Base-by-base conservation (phyloP, 1,140 invertebrate genomes). In the Cydia strobilella region DNA sequence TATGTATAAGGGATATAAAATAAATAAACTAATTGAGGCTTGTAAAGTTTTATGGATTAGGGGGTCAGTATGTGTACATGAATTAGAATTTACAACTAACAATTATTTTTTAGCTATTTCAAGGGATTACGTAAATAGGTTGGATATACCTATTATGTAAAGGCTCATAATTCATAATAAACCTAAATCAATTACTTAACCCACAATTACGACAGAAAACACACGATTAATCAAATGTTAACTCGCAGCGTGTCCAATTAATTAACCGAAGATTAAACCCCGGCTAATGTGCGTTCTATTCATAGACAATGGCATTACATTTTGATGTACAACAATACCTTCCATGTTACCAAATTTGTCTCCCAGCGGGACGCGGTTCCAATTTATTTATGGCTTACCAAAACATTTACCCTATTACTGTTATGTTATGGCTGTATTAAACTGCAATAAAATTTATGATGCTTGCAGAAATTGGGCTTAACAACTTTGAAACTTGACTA, bases 341-440 rank as follows among this genome's bases (percentile, higher is more conserved):
- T 75, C 25, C 59, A 74, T 75, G 79, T 78, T 79, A 75, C 77
- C 76, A 65, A 85, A 85, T 87, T 84, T 86, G 82, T 86, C 80
- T 71, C 85, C 35, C 84, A 83, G 84, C 86, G 83, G 84, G 83
- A 83, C 75, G 81, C 79, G 81, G 82, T 86, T 82, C 79, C 84
- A 86, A 86, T 84, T 88, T 90, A 92, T 92, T 91, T 91, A 90
- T 91, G 88, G 83, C 87, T 90, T 91, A 90, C 90, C 90, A 92
- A 92, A 92, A 91, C 90, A 92, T 92, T 92, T 92, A 86, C 87
- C 90, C 90, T 92, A 90, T 90, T 90, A 90, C 89, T 91, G 90
- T 89, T 87, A 85, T 86, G 87, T 91, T 92, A 91, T 86, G 87
- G 90, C 89, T 88, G 86, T 90, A 91, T 92, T 90, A 92, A 90